Evolutionary conservation across 2,888 invertebrate genomes (phyloP).

Genomic region (Rhagophthalmus giganteus): DNA sequence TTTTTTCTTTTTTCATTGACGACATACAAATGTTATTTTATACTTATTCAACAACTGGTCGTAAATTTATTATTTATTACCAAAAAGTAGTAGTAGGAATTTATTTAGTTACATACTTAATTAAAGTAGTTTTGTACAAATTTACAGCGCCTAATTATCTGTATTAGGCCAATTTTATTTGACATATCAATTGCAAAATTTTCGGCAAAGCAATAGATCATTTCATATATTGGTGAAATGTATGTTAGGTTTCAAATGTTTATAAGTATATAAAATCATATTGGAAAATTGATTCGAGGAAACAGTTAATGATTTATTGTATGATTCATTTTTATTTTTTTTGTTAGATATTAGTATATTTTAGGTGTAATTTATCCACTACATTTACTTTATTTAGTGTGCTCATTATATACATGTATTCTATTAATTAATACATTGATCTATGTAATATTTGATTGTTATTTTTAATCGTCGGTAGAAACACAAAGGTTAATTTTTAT

Average conservation of each 20-base stretch:
- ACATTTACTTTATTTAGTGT: constrained; percentile 32
- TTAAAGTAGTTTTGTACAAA: constrained; percentile 44
- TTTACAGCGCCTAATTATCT: too few species aligned
- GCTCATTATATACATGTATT: constrained; percentile 37
- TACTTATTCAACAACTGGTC: background rate
- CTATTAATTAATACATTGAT: constrained; percentile 31
- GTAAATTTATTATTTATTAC: constrained; percentile 12
- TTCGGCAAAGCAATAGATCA: constrained; percentile 11
- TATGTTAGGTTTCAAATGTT: constrained; percentile 24
- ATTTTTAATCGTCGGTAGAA: constrained; percentile 6
- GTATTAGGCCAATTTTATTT: constrained; percentile 22
- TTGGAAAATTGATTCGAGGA: too few species aligned
- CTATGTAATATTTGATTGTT: constrained; percentile 18
- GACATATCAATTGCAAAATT: constrained; percentile 29
- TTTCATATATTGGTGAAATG: constrained; percentile 10
- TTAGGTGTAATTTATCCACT: constrained; percentile 24
- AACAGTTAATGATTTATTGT: too few species aligned
- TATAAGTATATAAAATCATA: too few species aligned
- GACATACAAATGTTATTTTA: background rate
- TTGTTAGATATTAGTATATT: constrained; percentile 23
- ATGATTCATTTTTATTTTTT: too few species aligned
- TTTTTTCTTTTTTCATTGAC: constrained; percentile 4
- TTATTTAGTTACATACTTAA: constrained; percentile 31
- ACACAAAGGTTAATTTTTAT: too few species aligned
- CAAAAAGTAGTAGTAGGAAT: constrained; percentile 22